phyloP scores from a whole-genome alignment of 2,113 vertebrate genomes.

The Campylomormyrus numenius region DNA sequence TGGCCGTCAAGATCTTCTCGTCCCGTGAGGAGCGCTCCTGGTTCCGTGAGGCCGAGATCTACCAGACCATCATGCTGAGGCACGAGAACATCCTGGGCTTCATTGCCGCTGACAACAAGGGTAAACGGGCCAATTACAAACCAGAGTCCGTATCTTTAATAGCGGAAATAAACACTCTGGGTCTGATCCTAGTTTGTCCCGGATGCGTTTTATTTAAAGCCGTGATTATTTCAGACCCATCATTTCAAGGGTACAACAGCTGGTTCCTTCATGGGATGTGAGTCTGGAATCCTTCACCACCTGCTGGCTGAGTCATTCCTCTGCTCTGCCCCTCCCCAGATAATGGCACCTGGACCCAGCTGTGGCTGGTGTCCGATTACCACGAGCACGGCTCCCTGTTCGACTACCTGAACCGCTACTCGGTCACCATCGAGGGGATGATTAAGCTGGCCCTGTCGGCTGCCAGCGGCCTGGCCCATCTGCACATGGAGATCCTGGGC shows the following conservation, averaged over 20 bases:
- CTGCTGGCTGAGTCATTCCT: neutral
- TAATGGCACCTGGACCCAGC: constrained; percentile 95
- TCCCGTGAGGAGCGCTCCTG: constrained; percentile 95
- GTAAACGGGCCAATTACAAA: constrained; percentile 44
- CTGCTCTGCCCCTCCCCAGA: constrained; percentile 59
- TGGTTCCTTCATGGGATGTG: neutral
- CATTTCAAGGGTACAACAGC: neutral
- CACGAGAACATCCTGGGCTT: constrained; percentile 97
- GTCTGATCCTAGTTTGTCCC: neutral
- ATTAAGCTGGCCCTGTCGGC: constrained; percentile 90
- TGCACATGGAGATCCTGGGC: constrained; percentile 99
- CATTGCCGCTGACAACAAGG: constrained; percentile 96
- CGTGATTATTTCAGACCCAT: neutral
- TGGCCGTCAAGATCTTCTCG: constrained; percentile 97
- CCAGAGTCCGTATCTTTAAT: neutral
- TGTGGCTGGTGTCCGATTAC: constrained; percentile 96
- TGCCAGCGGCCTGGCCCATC: constrained; percentile 87
- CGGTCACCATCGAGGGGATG: constrained; percentile 92
- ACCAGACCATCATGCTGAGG: constrained; percentile 94
- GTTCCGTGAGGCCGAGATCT: constrained; percentile 96
- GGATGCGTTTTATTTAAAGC: neutral
- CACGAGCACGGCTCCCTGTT: constrained; percentile 94
- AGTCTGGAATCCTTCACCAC: neutral
- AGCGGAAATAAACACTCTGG: neutral
- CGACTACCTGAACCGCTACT: constrained; percentile 93